Conservation (phyloP, 2,888 invertebrate species). For the Neria commutata region DNA sequence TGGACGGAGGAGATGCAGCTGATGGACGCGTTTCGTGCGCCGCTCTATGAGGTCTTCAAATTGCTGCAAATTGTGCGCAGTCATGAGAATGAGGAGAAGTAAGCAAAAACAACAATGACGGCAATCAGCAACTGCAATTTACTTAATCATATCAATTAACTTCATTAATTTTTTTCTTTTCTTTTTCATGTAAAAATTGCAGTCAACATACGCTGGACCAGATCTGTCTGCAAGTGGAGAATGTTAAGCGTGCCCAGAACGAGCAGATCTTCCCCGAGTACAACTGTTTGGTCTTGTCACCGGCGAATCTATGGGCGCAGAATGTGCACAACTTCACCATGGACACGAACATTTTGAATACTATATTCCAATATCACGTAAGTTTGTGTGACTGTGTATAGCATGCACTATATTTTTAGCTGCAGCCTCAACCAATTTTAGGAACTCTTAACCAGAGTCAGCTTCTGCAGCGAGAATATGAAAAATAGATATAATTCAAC, state of each 20-base stretch:
- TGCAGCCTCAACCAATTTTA: too few species aligned
- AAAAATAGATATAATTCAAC: too few species aligned
- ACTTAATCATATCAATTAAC: constrained; percentile 12
- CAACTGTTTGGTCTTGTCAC: constrained; percentile 88
- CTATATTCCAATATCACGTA: constrained; percentile 85
- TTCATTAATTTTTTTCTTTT: constrained; percentile 33
- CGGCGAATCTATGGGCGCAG: constrained; percentile 92
- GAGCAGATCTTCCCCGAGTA: constrained; percentile 84
- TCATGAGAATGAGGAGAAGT: constrained; percentile 65
- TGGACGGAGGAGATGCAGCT: constrained; percentile 83
- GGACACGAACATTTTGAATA: constrained; percentile 80
- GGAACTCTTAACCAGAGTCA: too few species aligned
- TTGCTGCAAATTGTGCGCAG: constrained; percentile 84
- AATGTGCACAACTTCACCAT: constrained; percentile 78
- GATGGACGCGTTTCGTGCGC: constrained; percentile 91
- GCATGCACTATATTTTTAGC: not conserved
- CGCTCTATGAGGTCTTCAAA: constrained; percentile 87
- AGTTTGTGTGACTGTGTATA: constrained; percentile 43
- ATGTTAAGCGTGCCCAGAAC: constrained; percentile 70
- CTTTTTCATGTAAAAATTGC: constrained; percentile 54
- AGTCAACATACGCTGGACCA: constrained; percentile 78
- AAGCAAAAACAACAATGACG: constrained; percentile 25
- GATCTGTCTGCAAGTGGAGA: constrained; percentile 84
- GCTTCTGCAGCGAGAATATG: too few species aligned
- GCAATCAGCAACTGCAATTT: not conserved